These are phyloP conservation scores for Lepeophtheirus nordmannii DNA, from an alignment of 2,888 invertebrate genomes.

Conservation along the genomic window DNA sequence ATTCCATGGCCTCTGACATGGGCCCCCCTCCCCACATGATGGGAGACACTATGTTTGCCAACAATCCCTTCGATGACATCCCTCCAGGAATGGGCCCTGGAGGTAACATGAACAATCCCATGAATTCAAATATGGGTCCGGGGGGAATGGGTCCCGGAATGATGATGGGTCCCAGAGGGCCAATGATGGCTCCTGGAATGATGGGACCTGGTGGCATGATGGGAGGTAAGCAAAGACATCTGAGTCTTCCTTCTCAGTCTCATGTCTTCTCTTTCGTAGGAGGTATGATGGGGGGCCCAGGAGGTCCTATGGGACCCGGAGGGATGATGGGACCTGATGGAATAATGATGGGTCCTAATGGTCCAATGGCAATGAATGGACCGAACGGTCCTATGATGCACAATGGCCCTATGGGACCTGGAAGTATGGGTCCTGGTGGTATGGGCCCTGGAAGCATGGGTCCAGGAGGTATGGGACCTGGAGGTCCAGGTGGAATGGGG, in stretches of 20 bases:
- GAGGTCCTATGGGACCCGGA: constrained; percentile 27
- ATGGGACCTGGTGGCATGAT: not conserved
- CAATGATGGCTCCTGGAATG: constrained; percentile 29
- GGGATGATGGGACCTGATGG: constrained; percentile 30
- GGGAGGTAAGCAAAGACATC: not conserved
- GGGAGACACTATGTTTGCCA: constrained; percentile 71
- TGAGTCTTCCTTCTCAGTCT: not conserved
- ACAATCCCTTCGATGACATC: constrained; percentile 86
- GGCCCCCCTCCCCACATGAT: constrained; percentile 9
- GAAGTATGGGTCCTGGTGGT: constrained; percentile 37
- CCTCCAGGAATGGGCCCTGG: constrained; percentile 38
- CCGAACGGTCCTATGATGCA: constrained; percentile 30
- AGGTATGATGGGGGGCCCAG: constrained; percentile 30
- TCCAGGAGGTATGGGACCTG: constrained; percentile 34
- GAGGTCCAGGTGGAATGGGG: constrained; percentile 49
- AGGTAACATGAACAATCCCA: constrained; percentile 33
- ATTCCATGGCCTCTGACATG: constrained; percentile 23
- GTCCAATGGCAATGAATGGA: constrained; percentile 33
- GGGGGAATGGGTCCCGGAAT: constrained; percentile 37
- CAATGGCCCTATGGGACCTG: constrained; percentile 43
- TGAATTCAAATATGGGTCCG: not conserved
- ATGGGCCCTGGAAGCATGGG: constrained; percentile 27
- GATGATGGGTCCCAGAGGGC: constrained; percentile 44
- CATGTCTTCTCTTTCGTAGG: constrained; percentile 38
- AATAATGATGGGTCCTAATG: constrained; percentile 37